These are phyloP conservation scores for Cyprinodon diabolis DNA, from an alignment of 2,797 vertebrate genomes.

Conservation along the genomic window DNA sequence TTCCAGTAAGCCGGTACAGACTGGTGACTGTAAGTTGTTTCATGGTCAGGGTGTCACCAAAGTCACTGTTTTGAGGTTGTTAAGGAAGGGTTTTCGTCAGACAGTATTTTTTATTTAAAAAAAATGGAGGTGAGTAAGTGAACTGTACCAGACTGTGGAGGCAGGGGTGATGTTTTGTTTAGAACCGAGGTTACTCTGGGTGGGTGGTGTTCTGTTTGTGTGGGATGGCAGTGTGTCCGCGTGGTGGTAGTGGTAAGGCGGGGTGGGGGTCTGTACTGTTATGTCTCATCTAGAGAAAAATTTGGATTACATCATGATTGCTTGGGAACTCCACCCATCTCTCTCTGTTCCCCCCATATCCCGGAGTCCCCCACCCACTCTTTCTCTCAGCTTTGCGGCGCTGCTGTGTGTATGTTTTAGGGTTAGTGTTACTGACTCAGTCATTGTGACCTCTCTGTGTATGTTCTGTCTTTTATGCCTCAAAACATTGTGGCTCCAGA, in stretches of 20 bases:
- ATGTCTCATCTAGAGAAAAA: slow-evolving; percentile 45
- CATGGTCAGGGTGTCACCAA: slow-evolving; percentile 12
- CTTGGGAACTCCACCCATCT: slow-evolving; percentile 64
- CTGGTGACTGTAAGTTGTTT: background rate
- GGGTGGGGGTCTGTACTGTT: slow-evolving; percentile 33
- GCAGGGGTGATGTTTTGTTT: slow-evolving; percentile 39
- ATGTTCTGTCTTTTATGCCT: slow-evolving; percentile 1
- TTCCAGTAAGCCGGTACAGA: slow-evolving; percentile 7
- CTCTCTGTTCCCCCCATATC: slow-evolving; percentile 29
- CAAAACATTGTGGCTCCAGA: slow-evolving; percentile 10
- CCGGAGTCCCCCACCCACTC: slow-evolving; percentile 35
- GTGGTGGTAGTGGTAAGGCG: background rate
- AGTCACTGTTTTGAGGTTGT: slow-evolving; percentile 32
- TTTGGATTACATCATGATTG: slow-evolving; percentile 71
- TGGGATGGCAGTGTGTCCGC: slow-evolving; percentile 12
- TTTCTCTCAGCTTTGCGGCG: slow-evolving; percentile 18
- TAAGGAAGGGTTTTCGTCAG: slow-evolving; percentile 24
- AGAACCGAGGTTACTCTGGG: slow-evolving; percentile 32
- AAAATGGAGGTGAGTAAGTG: slow-evolving; percentile 15
- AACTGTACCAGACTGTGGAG: slow-evolving; percentile 13
- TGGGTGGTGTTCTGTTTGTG: slow-evolving; percentile 53
- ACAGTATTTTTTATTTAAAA: slow-evolving; percentile 12
- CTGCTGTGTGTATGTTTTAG: slow-evolving; percentile 16
- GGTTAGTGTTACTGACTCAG: slow-evolving; percentile 23
- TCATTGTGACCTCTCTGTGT: slow-evolving; percentile 14